Evolutionary conservation across 35 echinoderm and acorn worm species (phyloP), one percentile per base, ranked within the genome.

Genomic region (Amphiura filiformis): DNA sequence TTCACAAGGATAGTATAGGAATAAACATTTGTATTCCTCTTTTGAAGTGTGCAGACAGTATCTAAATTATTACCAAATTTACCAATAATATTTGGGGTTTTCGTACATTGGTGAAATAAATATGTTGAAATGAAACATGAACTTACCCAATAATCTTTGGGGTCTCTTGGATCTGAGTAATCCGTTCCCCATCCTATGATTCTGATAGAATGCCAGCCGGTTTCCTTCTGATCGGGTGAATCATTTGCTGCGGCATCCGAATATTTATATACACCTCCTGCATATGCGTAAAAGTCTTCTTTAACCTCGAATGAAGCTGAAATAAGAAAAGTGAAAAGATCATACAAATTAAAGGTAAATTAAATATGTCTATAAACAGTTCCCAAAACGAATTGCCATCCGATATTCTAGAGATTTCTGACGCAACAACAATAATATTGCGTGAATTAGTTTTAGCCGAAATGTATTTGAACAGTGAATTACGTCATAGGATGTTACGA

Each of bases 81-180:
- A n/a, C n/a, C n/a, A n/a, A n/a, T n/a, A n/a, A n/a, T n/a, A n/a
- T n/a, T n/a, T n/a, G n/a, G n/a, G n/a, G n/a, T n/a, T n/a, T n/a
- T n/a, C n/a, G n/a, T n/a, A n/a, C n/a, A n/a, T n/a, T n/a, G n/a
- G n/a, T n/a, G n/a, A n/a, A n/a, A n/a, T n/a, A n/a, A n/a, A n/a
- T n/a, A n/a, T n/a, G n/a, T n/a, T n/a, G n/a, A n/a, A n/a, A n/a
- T n/a, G n/a, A n/a, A n/a, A n/a, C n/a, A n/a, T n/a, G n/a, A n/a
- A 91, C 96, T 88, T 77, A 99, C 96, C 96, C 96, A 99, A 75
- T 99, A 99, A 90, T 92, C 88, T 1, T 77, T 39, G n/a, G 81
- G 82, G n/a, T 35, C 85, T 36, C 34, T 76, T 7, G 86, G 77
- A 31, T 83, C 37, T 1, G 87, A 81, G 33, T 84, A 52, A 57